Evolutionary conservation across 2,888 invertebrate species (phyloP), one percentile per base, ranked within the genome.

Genomic region (Panzeria rudis): DNA sequence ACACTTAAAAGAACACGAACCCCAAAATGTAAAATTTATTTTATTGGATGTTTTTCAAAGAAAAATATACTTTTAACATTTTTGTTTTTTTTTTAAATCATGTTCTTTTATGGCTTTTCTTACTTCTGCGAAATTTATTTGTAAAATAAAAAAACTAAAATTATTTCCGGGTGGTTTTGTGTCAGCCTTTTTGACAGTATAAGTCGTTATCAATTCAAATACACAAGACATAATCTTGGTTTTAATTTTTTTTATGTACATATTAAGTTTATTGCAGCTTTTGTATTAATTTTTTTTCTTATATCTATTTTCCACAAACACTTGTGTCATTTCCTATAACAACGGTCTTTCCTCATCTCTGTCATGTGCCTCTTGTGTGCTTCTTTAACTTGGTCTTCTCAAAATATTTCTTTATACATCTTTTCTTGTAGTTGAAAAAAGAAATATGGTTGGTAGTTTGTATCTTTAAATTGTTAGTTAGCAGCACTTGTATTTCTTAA

Each of bases 161-260:
- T 7, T 29, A 47, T 6, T 47, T 41, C 9, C 17, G 17, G 17
- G 1, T 17, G 17, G n/a, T 29, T 44, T 66, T n/a, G 15, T 41
- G 52, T 44, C 44, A 44, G 44, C 44, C 44, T 44, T 2, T 15
- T n/a, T 44, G 44, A n/a, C 15, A 73, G 59, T 35, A 17, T 62
- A 69, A 66, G 56, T 47, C 69, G 56, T 64, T 75, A 82, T 83
- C 83, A 83, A 75, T 79, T 69, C 66, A 44, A 78, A 78, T 73
- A 54, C 54, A 35, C 38, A 15, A 59, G 68, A 38, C 44, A 35
- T 59, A 47, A 68, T 56, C 29, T 64, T 38, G 20, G 3, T 15
- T 47, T 47, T 47, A 7, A 32, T 73, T 25, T 61, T 71, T n/a
- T 61, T 54, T 11, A 17, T n/a, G n/a, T 64, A 25, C 8, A 17